Evolutionary conservation across 2,113 vertebrate species (phyloP).

Genomic region (Scophthalmus maximus): DNA sequence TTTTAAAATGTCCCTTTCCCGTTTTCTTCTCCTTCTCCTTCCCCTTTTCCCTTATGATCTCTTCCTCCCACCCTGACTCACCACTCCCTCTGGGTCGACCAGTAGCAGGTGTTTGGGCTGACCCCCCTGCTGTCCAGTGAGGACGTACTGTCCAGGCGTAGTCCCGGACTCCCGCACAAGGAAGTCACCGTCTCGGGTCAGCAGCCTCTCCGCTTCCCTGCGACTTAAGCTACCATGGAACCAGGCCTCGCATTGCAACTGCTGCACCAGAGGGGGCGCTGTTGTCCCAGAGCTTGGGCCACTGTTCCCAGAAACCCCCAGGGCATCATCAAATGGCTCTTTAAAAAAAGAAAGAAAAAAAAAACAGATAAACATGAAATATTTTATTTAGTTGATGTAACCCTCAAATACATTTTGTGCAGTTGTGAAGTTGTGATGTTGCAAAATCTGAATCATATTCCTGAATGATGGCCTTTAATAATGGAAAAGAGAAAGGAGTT

Average conservation of each 20-base stretch:
- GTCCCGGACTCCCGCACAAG: slow-evolving; percentile 96
- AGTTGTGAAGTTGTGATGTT: background rate
- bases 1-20: background rate
- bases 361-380: background rate
- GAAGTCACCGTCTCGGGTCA: slow-evolving; percentile 93
- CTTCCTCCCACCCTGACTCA: slow-evolving; percentile 63
- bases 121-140: slow-evolving; percentile 93
- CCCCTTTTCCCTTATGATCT: too few species aligned
- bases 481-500: too few species aligned
- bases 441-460: too few species aligned
- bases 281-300: slow-evolving; percentile 60
- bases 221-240: slow-evolving; percentile 94
- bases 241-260: slow-evolving; percentile 92
- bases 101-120: slow-evolving; percentile 96
- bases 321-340: slow-evolving; percentile 97
- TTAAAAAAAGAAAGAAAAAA: slow-evolving; percentile 25
- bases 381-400: background rate
- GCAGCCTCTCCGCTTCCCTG: slow-evolving; percentile 90
- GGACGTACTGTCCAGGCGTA: slow-evolving; percentile 94
- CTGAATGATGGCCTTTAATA: too few species aligned
- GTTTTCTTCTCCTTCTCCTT: background rate
- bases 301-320: slow-evolving; percentile 79
- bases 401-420: background rate
- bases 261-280: slow-evolving; percentile 90
- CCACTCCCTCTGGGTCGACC: slow-evolving; percentile 98